Conservation (phyloP, 2,113 vertebrate genomes). For the Crypturellus undulatus region DNA sequence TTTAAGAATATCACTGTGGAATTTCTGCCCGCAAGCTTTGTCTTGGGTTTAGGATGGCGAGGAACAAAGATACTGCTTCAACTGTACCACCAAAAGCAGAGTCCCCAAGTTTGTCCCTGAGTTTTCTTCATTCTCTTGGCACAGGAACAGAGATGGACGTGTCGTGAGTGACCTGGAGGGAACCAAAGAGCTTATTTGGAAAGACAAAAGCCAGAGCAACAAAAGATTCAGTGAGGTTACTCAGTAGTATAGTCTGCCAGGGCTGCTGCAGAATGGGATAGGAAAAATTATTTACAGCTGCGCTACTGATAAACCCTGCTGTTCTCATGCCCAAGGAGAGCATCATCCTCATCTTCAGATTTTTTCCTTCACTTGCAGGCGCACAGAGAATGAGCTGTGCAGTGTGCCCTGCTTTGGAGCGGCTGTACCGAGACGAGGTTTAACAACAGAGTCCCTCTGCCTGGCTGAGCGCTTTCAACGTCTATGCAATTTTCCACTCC, state of each 20-base stretch:
- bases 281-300: background rate
- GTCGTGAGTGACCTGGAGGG: background rate
- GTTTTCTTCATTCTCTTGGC: background rate
- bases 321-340: background rate
- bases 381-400: background rate
- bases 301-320: background rate
- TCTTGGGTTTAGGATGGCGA: background rate
- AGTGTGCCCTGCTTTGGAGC: background rate
- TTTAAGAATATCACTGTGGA: background rate
- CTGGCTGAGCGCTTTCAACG: background rate
- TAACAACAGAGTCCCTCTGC: background rate
- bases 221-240: fast-evolving
- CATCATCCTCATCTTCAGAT: background rate
- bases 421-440: background rate
- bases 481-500: conserved; percentile 37
- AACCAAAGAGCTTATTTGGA: background rate
- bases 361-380: background rate
- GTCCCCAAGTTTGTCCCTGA: background rate
- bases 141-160: background rate
- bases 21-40: background rate
- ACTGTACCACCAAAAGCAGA: background rate
- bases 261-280: background rate
- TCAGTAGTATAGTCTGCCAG: background rate
- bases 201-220: background rate
- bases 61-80: background rate